Evolutionary conservation across 2,888 invertebrate species (phyloP).

Genomic region (Sabatieria punctata): DNA sequence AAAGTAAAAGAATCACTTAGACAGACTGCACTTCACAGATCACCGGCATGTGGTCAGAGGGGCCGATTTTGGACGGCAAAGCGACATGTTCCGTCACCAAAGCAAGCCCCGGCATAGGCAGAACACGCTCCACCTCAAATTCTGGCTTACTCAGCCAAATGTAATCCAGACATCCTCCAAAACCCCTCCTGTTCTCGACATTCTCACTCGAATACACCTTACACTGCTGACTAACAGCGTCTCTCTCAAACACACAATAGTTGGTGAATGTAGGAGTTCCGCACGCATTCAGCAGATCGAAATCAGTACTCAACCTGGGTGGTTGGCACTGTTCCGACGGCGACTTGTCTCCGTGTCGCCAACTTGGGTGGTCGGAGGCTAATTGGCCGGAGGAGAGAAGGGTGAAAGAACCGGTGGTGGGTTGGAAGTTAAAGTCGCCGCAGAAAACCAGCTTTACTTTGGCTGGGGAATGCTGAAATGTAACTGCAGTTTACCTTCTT

Average conservation of each 20-base stretch:
- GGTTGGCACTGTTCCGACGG: no score
- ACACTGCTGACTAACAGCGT: not conserved
- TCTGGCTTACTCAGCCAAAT: not conserved
- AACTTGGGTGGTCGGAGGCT: no score
- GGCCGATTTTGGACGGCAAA: slow-evolving; percentile 69
- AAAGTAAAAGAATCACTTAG: no score
- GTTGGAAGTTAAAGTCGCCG: no score
- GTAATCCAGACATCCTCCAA: slow-evolving; percentile 3
- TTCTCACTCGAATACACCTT: no score
- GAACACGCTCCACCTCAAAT: slow-evolving; percentile 39
- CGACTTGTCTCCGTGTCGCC: no score
- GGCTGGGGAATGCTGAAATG: no score
- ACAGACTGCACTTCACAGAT: slow-evolving; percentile 49
- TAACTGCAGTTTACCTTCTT: no score
- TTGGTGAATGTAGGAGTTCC: not conserved
- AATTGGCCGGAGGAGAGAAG: no score
- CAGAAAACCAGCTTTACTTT: no score
- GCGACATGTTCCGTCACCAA: slow-evolving; percentile 55
- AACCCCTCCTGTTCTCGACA: not conserved
- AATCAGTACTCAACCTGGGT: not conserved
- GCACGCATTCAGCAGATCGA: not conserved
- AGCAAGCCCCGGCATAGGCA: slow-evolving; percentile 60
- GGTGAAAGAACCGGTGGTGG: no score
- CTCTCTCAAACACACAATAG: not conserved
- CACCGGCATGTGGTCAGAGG: slow-evolving; percentile 79